Evolutionary conservation across 2,888 invertebrate genomes (phyloP), one percentile per base, ranked within the genome.

Genomic region (Criorhina ranunculi): DNA sequence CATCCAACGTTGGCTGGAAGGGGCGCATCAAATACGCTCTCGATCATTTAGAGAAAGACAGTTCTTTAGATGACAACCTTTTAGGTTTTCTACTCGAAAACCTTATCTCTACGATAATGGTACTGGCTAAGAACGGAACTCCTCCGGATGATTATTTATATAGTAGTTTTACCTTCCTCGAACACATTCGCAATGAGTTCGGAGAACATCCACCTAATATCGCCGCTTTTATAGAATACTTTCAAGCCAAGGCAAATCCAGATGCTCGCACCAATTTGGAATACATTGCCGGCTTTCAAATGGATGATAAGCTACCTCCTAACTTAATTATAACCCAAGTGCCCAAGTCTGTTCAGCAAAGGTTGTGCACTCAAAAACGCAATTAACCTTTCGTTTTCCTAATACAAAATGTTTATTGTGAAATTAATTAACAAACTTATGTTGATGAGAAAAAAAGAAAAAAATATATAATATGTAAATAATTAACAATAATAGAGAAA

Each of bases 151-250:
- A 87, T n/a, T 85, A 86, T 55, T 72, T 81, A 7, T n/a, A 86
- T 1, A 86, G 78, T 53, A 57, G 78, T 8, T 69, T 79, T 2
- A 6, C 86, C 0, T 88, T 76, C 57, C 53, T 88, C n/a, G 35
- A 66, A 19, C 46, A 69, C n/a, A 46, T 87, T 12, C 79, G 70
- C 0, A 80, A 87, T 60, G 86, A 87, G 0, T 87, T 66, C 44
- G 86, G 85, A 2, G 64, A 87, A 12, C 51, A 73, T 46, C 87
- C 88, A 7, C 85, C 86, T 35, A 88, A 88, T 69, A 83, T 88
- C 31, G 76, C 53, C 0, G 55, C 72, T 0, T 60, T 88, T 7
- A 35, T 88, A 2, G 60, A 78, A 9, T 76, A 81, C 4, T 40
- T 87, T 2, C 64, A 67, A 29, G 59, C 44, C 5, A 64, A 51